Base-by-base conservation (phyloP, 2,888 invertebrate species). In the Neoaliturus tenellus region DNA sequence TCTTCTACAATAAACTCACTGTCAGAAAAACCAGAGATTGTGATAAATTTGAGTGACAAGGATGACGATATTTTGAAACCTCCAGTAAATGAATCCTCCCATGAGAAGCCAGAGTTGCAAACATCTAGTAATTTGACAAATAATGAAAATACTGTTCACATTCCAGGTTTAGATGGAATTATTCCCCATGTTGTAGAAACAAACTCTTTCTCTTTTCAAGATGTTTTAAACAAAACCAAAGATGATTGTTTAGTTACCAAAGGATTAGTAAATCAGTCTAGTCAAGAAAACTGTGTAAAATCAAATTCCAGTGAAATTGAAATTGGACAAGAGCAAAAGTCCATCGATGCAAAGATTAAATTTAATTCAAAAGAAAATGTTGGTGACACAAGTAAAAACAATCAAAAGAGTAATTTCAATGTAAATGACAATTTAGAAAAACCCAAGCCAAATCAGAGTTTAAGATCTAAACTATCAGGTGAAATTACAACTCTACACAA, bases 401-500 rank as follows among this genome's bases (percentile, higher is more conserved):
- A 33, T 20, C 78, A 2, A 25, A 25, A 48, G 1, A 3, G 10
- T 25, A 14, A 12, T 62, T 62, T 1, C 17, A 62, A 0, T 17
- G 8, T 4, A 48, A 48, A 12, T 28, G 62, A 62, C 0, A 31
- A 62, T 62, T 0, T 0, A 25, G 31, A 62, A 1, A 62, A 62
- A 31, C 1, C 8, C 4, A 44, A 28, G 48, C 23, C 8, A 8
- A 75, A 48, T 48, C 44, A 39, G n/a, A 81, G 67, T 33, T 33
- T 69, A 25, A 81, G 81, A 33, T 80, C 83, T 33, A 83, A 83
- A 41, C 41, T 83, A 39, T 25, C 83, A 10, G 83, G 73, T 51
- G 62, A 83, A 73, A 83, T 83, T 39, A 55, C 58, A 23, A 58
- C 83, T 55, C 41, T 83, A 33, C 83, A 83, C 31, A 83, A 83